Base-by-base conservation (phyloP, 1,140 invertebrate species). In the Caenorhabditis remanei region DNA sequence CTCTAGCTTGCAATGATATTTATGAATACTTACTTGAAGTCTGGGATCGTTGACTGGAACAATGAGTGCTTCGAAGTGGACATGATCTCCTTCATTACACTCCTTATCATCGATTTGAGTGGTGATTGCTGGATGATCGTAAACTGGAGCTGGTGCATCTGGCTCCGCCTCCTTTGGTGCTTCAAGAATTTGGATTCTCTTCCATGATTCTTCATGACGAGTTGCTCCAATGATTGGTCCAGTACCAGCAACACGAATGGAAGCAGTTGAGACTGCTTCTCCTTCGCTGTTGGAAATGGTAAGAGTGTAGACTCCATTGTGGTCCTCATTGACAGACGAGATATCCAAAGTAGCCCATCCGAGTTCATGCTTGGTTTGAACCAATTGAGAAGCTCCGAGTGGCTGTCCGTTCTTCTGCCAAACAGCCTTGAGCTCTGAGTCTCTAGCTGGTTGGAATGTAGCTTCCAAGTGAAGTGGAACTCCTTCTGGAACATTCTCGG, bases 381-480 rank as follows among this genome's bases (percentile, higher is more conserved):
- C 88, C 53, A 92, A 71, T 87, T 92, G 91, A 82, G 85, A 88
- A 14, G 91, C 91, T n/a, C 90, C 90, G 16, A 90, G 56, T 40
- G 89, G 89, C 13, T 71, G 82, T 41, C 89, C 89, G 67, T 90
- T 90, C 79, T 88, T 84, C 83, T 79, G 82, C 89, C 89, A 90
- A 94, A 98, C 96, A 83, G 98, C 96, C 93, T 96, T 96, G 90
- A 99, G 94, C 90, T 97, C 96, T 0, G 97, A 95, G 93, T 99
- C 97, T 92, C 98, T 97, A 87, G 98, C 96, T 13, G 98, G 98
- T 91, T 98, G 96, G 61, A 99, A 96, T 67, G 96, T 95, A 91
- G 96, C 97, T 94, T 99, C 98, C 88, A 99, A 95, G 93, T 98
- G 97, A 88, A 96, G 96, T 88, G 96, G 96, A 91, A 97, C 96